Evolutionary conservation across 2,113 vertebrate species (phyloP).

Genomic region (Scartelaos histophorus): DNA sequence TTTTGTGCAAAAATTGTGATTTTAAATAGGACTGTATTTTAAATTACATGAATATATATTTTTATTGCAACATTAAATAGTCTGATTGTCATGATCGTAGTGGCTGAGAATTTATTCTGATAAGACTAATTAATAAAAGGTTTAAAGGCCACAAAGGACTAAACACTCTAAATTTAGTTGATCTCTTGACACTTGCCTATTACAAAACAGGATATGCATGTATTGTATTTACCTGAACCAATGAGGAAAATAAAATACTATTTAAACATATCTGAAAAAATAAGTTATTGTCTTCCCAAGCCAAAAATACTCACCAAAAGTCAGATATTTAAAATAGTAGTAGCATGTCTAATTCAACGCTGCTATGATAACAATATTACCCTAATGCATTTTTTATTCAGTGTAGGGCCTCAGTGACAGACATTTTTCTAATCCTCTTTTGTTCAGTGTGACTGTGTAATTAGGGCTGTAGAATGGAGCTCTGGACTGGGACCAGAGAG

Average conservation of each 20-base stretch:
- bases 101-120: too few species aligned
- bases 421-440: slow-evolving; percentile 54
- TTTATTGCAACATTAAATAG: too few species aligned
- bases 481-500: slow-evolving; percentile 57
- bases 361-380: neutral
- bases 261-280: too few species aligned
- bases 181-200: neutral
- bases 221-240: neutral
- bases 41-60: too few species aligned
- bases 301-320: neutral
- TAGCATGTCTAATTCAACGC: slow-evolving; percentile 1
- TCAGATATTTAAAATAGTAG: neutral
- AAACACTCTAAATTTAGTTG: neutral
- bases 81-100: too few species aligned
- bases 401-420: slow-evolving; percentile 13
- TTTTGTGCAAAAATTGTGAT: too few species aligned
- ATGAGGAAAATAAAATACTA: too few species aligned
- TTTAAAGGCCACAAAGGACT: neutral
- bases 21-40: too few species aligned
- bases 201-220: neutral
- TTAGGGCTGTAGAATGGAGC: slow-evolving; percentile 40
- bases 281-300: neutral
- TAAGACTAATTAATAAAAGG: too few species aligned
- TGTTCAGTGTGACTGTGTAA: slow-evolving; percentile 60
- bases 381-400: slow-evolving; percentile 3